Base-by-base conservation (phyloP, 2,797 vertebrate species). In the Mastacembelus armatus region DNA sequence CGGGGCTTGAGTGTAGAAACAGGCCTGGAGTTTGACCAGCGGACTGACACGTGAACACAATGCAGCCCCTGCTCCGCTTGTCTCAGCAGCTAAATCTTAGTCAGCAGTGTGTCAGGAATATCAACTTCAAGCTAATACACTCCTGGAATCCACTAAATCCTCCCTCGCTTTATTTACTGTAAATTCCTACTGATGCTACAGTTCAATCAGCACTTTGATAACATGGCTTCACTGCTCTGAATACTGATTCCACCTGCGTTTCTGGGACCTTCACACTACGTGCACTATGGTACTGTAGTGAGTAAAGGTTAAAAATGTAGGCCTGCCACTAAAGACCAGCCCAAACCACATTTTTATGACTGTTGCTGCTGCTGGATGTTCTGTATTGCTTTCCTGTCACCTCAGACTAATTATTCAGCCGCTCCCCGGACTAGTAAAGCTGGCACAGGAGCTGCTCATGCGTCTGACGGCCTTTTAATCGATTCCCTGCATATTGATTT, bases 401-500 rank as follows among this genome's bases (percentile, higher is more conserved):
- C 38, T 63, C 61, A 39, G 32, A 52, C 66, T 57, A 47, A 67
- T 79, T 71, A 73, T 61, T 57, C 26, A n/a, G n/a, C n/a, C n/a
- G 29, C 10, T n/a, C 10, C 2, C 8, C 2, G 2, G 54, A 36
- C 45, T 38, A 26, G 26, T 57, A 27, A 51, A 73, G 47, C 60
- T 6, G 51, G 54, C 16, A 3, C 32, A 16, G 45, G 42, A 62
- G 16, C 66, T 15, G 5, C 3, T 40, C 45, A 10, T 27, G 67
- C 63, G 16, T 63, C 68, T 38, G 57, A 59, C 72, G 65, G 56
- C 26, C 45, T 66, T 58, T 36, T 51, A 70, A 79, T 74, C 9
- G 24, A 80, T 71, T 64, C 64, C 21, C 21, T 21, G 39, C 9
- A 35, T 48, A 59, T 51, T 73, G 65, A 79, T 79, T 66, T 51